Evolutionary conservation across 2,113 vertebrate genomes (phyloP).

Genomic region (Machaerirhynchus nigripectus): DNA sequence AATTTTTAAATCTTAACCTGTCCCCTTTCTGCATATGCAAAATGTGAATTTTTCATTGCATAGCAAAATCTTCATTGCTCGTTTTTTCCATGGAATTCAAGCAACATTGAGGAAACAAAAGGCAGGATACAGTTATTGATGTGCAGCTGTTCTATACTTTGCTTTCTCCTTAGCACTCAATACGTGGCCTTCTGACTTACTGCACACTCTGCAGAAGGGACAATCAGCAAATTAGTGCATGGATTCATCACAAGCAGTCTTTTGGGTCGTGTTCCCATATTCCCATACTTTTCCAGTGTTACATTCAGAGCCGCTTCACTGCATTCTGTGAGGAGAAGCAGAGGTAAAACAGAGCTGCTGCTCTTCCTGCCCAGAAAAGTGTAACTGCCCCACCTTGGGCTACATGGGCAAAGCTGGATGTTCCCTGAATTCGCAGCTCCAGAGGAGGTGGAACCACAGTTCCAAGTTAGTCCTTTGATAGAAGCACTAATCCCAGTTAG

Average conservation of each 20-base stretch:
- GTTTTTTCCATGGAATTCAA: neutral
- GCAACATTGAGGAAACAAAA: neutral
- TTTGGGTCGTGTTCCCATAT: neutral
- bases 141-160: neutral
- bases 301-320: neutral
- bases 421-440: neutral
- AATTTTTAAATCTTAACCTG: neutral
- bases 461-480: neutral
- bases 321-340: neutral
- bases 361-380: neutral
- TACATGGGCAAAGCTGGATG: neutral
- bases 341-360: neutral
- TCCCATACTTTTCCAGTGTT: neutral
- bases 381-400: neutral
- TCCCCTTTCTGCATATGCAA: neutral
- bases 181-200: neutral
- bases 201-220: neutral
- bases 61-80: fast-evolving
- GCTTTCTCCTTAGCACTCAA: neutral
- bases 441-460: neutral
- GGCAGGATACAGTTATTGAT: neutral
- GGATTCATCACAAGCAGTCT: fast-evolving
- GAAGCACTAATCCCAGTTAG: neutral
- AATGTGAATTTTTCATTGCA: neutral
- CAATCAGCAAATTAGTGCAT: neutral